These are phyloP conservation scores for Tetramorium simillimum DNA, from an alignment of 1,140 invertebrate genomes.

Conservation along the genomic window DNA sequence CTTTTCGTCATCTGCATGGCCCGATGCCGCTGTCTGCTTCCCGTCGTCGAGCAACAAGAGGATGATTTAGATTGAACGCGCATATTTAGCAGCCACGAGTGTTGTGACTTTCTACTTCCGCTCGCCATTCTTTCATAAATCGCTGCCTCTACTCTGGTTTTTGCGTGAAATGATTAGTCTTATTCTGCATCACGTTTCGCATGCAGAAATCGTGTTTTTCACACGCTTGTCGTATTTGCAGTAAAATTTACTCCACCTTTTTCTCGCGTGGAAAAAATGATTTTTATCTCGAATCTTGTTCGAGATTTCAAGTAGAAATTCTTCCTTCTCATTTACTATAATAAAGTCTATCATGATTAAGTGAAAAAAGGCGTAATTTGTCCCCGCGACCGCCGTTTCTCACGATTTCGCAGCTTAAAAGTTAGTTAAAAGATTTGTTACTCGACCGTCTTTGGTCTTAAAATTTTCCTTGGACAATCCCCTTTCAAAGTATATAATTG, in stretches of 20 bases:
- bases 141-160: background rate
- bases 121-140: background rate
- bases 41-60: slow-evolving; percentile 56
- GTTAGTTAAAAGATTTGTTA: too few relatives aligned
- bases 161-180: background rate
- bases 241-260: background rate
- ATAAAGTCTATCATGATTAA: background rate
- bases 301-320: background rate
- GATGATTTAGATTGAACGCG: slow-evolving; percentile 64
- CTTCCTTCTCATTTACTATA: background rate
- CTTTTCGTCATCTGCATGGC: slow-evolving; percentile 34
- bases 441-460: too few relatives aligned
- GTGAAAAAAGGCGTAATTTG: too few relatives aligned
- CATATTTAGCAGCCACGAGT: slow-evolving; percentile 59
- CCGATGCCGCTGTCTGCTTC: slow-evolving; percentile 21
- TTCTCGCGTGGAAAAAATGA: background rate
- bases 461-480: too few relatives aligned
- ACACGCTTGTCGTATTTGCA: background rate
- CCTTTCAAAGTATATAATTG: too few relatives aligned
- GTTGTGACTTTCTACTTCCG: slow-evolving; percentile 67
- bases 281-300: background rate
- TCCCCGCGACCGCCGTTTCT: too few relatives aligned
- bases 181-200: background rate
- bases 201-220: background rate
- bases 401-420: too few relatives aligned